A percentile compares a stretch with the other conserved stretches of the same genome.
Conservation (phyloP, 2,113 vertebrate genomes). For the Cryptomyrus ogoouensis region DNA sequence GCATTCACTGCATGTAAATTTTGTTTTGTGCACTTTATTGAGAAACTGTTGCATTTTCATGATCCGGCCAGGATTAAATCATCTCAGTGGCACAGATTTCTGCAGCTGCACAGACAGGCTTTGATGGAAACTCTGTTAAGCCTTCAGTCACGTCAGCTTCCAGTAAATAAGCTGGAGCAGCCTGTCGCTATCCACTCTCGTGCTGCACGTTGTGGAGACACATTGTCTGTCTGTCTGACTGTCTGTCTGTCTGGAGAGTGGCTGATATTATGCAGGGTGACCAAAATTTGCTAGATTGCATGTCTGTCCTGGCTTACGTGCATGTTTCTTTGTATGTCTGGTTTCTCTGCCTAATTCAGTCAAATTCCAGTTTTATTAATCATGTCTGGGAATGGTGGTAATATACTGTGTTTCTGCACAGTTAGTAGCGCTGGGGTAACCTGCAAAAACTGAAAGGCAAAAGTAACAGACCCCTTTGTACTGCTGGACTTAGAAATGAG, state of each 20-base stretch:
- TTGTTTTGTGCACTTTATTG: not conserved
- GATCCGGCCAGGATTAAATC: not conserved
- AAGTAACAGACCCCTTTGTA: not conserved
- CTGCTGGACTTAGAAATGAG: not conserved
- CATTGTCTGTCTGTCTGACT: not conserved
- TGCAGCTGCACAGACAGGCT: not conserved
- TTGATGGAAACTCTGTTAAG: not conserved
- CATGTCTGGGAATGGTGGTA: not conserved
- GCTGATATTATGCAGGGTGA: not conserved
- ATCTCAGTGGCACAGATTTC: not conserved
- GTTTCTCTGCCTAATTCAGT: not conserved
- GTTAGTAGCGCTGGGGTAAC: not conserved
- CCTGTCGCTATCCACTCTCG: not conserved
- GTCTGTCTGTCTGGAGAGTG: not conserved
- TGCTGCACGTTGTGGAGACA: not conserved
- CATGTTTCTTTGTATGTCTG: not conserved
- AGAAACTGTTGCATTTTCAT: not conserved
- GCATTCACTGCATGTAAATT: not conserved
- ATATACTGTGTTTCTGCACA: not conserved
- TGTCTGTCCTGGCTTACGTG: not conserved
- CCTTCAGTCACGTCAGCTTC: not conserved
- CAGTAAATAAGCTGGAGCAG: not conserved
- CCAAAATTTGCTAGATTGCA: not conserved
- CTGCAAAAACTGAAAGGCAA: not conserved
- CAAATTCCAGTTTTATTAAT: not conserved